Base-by-base conservation (phyloP, 2,797 vertebrate species). In the Sarcoramphus papa region DNA sequence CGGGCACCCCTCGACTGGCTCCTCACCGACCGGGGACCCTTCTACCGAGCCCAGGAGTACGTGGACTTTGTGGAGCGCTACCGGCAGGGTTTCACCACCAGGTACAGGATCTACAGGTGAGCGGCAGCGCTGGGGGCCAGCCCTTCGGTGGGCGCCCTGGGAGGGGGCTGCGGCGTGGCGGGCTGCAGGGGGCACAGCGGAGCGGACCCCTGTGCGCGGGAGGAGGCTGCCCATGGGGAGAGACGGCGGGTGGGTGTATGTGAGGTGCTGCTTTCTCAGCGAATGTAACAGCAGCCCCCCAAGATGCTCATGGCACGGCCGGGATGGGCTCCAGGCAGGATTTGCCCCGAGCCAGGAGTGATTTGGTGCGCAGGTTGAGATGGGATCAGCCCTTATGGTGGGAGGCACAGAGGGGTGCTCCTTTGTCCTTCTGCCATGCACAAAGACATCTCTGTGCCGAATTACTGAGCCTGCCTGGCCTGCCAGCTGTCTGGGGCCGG, bases 71-170 rank as follows among this genome's bases (percentile, higher is more conserved):
- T 98, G 97, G 99, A 99, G 95, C 98, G 99, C 83, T 99, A 99
- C 98, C 99, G 99, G 90, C 99, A 99, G 96, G 99, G 99, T 85
- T 99, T 99, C 98, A 99, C 99, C 97, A 99, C 99, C 97, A 99
- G 99, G 97, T 99, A 99, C 98, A 99, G 99, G 98, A 99, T 99
- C 97, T 99, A 99, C 98, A 99, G 99, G 99, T 99, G 95, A 98
- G 98, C 31, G 21, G 31, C 54, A 10, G 23, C 3, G 6, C 31
- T 4, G 15, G 63, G 57, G n/a, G n/a, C 17, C 18, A 20, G 37
- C 19, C 40, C 56, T 47, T 33, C 6, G 5, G 35, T 0, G 12
- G 54, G 54, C 3, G 0, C 35, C 41, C 20, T 3, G 0, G n/a
- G 43, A 47, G 40, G 25, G 45, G 47, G 53, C 28, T 35, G 37